Conservation (phyloP, 2,888 invertebrate species). For the Tipula unca region DNA sequence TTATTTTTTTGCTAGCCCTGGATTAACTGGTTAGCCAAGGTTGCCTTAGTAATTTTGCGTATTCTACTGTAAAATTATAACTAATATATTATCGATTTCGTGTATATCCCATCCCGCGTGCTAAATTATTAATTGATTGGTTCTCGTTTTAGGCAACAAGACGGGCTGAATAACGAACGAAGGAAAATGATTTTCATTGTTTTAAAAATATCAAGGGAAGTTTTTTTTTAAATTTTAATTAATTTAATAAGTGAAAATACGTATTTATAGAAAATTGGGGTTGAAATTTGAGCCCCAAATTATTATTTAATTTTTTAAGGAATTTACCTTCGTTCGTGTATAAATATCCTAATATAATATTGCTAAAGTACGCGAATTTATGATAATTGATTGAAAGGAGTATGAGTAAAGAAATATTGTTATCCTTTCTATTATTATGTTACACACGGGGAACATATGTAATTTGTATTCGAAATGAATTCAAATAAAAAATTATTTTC, state of each 20-base stretch:
- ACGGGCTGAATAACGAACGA: background rate
- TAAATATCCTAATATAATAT: background rate
- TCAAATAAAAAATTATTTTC: background rate
- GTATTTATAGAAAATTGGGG: background rate
- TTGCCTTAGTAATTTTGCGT: background rate
- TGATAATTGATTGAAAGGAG: background rate
- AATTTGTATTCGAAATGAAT: background rate
- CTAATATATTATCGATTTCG: background rate
- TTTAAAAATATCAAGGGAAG: background rate
- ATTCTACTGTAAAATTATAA: background rate
- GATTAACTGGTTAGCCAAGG: background rate
- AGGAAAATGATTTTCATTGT: background rate
- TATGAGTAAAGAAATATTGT: background rate
- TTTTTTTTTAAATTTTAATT: background rate
- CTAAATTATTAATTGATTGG: background rate
- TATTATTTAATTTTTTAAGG: background rate
- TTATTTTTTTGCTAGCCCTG: background rate
- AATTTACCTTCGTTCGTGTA: background rate
- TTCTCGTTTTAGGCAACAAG: background rate
- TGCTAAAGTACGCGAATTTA: background rate
- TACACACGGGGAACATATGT: background rate
- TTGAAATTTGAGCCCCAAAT: background rate
- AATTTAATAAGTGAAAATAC: background rate
- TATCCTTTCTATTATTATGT: background rate
- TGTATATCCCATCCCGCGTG: background rate